A percentile compares a stretch with the other conserved stretches of the same genome.
Evolutionary conservation across 1,140 invertebrate species (phyloP).

Genomic region (Drosophila nebulosa): DNA sequence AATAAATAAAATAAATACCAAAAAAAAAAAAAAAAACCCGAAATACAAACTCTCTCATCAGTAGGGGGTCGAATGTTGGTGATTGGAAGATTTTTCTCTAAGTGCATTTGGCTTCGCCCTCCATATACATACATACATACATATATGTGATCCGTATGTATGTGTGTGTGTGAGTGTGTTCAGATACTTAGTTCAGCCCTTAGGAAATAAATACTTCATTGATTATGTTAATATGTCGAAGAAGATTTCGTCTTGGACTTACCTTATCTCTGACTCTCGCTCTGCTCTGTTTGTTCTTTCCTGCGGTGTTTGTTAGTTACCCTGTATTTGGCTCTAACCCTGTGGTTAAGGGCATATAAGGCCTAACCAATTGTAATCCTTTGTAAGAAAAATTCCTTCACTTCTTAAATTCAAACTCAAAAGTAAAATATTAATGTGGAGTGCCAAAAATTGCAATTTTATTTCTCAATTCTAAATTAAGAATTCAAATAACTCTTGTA

Average conservation of each 20-base stretch:
- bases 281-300: conserved; percentile 12
- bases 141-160: neutral
- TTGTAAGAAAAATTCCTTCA: too few relatives aligned
- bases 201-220: conserved; percentile 48
- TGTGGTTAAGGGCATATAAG: neutral
- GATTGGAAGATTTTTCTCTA: conserved; percentile 67
- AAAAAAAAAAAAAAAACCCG: neutral
- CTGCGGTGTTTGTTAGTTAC: neutral
- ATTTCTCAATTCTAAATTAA: too few relatives aligned
- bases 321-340: too few relatives aligned
- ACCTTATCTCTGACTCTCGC: conserved; percentile 24
- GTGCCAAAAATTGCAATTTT: too few relatives aligned
- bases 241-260: conserved; percentile 27
- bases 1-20: neutral
- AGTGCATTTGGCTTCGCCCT: conserved; percentile 66
- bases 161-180: conserved; percentile 17
- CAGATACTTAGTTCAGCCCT: conserved; percentile 43
- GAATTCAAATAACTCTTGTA: too few relatives aligned
- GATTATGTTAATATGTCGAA: conserved; percentile 65
- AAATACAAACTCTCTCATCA: conserved; percentile 53
- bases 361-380: too few relatives aligned
- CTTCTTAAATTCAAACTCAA: too few relatives aligned
- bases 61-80: conserved; percentile 66
- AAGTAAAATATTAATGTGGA: too few relatives aligned
- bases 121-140: neutral